A percentile compares a stretch with the other conserved stretches of the same genome.
Conservation (phyloP, 2,113 vertebrate genomes). For the Hippocampus guttulatus region DNA sequence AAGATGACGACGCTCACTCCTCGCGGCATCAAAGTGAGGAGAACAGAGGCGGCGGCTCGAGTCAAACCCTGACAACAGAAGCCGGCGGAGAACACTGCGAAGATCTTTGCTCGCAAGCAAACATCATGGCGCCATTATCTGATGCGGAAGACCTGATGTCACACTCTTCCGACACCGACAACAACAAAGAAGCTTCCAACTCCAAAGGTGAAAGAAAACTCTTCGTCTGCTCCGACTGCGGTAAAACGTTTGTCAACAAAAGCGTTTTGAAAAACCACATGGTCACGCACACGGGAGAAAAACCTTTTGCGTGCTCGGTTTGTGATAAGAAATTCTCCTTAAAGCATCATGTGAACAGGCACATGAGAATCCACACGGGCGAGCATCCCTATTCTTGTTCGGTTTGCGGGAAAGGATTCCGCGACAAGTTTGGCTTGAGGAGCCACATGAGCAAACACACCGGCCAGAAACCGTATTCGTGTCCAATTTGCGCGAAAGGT, state of each 20-base stretch:
- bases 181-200: not conserved
- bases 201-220: not conserved
- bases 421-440: not conserved
- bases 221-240: not conserved
- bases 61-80: not conserved
- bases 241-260: not conserved
- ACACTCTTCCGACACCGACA: not conserved
- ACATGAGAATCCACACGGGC: not conserved
- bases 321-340: not conserved
- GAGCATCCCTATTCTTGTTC: constrained; percentile 4
- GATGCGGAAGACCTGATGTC: not conserved
- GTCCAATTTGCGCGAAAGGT: not conserved
- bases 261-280: constrained; percentile 1
- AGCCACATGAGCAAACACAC: constrained; percentile 10
- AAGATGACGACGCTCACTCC: not conserved
- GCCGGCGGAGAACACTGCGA: not conserved
- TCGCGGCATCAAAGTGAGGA: not conserved
- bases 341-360: not conserved
- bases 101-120: not conserved
- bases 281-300: not conserved
- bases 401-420: not conserved
- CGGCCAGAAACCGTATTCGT: not conserved
- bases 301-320: not conserved
- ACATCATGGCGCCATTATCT: not conserved
- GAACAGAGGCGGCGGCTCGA: not conserved